Evolutionary conservation across 2,888 invertebrate genomes (phyloP), one percentile per base, ranked within the genome.

Genomic region (Holacanthella duospinosa): DNA sequence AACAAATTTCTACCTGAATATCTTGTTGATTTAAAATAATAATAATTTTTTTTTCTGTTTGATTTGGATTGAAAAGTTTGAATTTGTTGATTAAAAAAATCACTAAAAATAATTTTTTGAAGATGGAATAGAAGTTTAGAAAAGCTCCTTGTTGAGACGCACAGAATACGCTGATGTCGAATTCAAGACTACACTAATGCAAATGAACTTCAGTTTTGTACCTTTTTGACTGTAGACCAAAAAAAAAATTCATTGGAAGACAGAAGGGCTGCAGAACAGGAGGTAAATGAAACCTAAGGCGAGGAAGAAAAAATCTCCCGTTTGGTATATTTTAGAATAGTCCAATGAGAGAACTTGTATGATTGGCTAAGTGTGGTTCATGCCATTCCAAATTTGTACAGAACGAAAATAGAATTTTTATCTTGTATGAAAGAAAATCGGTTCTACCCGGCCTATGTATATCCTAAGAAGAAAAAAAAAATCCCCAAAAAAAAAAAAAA

Each of bases 301-400:
- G 24, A 9, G 63, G 59, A 66, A 65, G 66, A 64, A 69, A 64
- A 66, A 60, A 60, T n/a, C n/a, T n/a, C n/a, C n/a, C n/a, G n/a
- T n/a, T 66, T 70, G 59, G 63, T 64, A 65, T 64, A 64, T 63
- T 70, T 68, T 68, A 59, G 68, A 67, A 69, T 62, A 66, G 67
- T 68, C 72, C 72, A 71, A 72, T 71, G 68, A 72, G 69, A 65
- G 66, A 68, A 69, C 71, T 69, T n/a, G n/a, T n/a, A 73, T 73
- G 72, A 70, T 73, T 71, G 71, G 72, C 71, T 68, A 71, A 72
- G 71, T 72, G 70, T 71, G 71, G 71, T 71, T 71, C 72, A 72
- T 72, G 72, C 71, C 72, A 71, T 71, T 72, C 72, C 72, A 72
- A 72, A 72, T 72, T 72, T 73, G 72, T 71, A 68, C 70, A 70